Evolutionary conservation across 1,140 invertebrate species (phyloP).

Genomic region (Eumaeus atala): DNA sequence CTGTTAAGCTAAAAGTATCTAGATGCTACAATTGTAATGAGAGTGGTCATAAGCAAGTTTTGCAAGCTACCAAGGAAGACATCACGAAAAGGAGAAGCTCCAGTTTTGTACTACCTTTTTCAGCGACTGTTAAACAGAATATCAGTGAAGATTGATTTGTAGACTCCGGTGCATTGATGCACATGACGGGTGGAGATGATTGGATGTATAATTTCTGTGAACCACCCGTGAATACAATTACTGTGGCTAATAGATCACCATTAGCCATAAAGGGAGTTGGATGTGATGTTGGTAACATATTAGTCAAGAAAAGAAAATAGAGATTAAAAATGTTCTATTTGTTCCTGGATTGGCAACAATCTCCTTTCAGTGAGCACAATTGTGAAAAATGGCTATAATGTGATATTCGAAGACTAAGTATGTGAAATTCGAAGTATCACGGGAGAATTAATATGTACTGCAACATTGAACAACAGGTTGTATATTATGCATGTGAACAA

Average conservation of each 20-base stretch:
- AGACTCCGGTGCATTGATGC: conserved; percentile 32
- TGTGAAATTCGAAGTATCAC: conserved; percentile 3
- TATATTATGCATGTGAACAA: conserved; percentile 21
- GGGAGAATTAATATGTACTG: conserved; percentile 10
- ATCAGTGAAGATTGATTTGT: conserved; percentile 23
- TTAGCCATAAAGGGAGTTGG: conserved; percentile 26
- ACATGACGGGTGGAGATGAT: conserved; percentile 26
- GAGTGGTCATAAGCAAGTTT: conserved; percentile 14
- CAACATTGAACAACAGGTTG: conserved; percentile 17
- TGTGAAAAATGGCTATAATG: conserved; percentile 21
- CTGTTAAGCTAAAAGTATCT: no score
- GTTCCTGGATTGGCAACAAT: conserved; percentile 23
- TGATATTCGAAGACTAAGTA: conserved; percentile 21
- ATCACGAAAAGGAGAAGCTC: conserved; percentile 17
- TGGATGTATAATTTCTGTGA: conserved; percentile 28
- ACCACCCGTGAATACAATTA: conserved; percentile 25
- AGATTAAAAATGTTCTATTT: conserved; percentile 26
- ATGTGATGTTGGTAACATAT: conserved; percentile 12
- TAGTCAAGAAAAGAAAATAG: conserved; percentile 16
- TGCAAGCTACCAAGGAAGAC: conserved; percentile 25
- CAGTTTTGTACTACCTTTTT: conserved; percentile 33
- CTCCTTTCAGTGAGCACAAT: conserved; percentile 26
- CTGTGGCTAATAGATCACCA: conserved; percentile 28
- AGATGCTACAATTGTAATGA: no score
- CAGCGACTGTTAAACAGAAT: conserved; percentile 19